A percentile compares a stretch with the other conserved stretches of the same genome.
Conservation (phyloP, 1,140 invertebrate genomes). For the Drosophila mojavensis region DNA sequence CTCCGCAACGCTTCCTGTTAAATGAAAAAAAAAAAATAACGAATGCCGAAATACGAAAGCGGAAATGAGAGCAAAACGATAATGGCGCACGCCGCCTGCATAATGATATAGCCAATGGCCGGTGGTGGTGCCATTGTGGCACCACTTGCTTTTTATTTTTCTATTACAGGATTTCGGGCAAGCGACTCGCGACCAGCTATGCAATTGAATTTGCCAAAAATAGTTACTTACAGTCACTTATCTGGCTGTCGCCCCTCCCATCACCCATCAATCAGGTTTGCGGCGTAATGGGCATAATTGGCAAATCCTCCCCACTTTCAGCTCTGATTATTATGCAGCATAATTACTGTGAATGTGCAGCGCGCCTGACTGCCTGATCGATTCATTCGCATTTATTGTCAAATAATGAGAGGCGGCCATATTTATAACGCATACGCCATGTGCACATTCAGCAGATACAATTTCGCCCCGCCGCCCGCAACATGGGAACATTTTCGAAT, state of each 20-base stretch:
- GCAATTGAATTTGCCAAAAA: slow-evolving; percentile 43
- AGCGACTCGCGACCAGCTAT: slow-evolving; percentile 1
- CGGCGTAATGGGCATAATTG: slow-evolving; percentile 72
- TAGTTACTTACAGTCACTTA: slow-evolving; percentile 20
- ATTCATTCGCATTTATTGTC: slow-evolving; percentile 66
- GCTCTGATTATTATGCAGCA: slow-evolving; percentile 19
- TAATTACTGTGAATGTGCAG: slow-evolving; percentile 27
- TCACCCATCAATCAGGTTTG: slow-evolving; percentile 24
- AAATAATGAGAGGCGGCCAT: slow-evolving; percentile 62
- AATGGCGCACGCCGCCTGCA: slow-evolving; percentile 69
- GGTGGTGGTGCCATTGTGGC: slow-evolving; percentile 6
- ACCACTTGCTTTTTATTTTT: slow-evolving; percentile 37
- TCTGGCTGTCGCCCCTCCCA: neutral
- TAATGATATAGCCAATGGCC: slow-evolving; percentile 52
- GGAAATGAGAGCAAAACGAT: slow-evolving; percentile 74
- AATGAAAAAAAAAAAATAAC: slow-evolving; percentile 34
- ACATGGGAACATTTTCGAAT: slow-evolving; percentile 46
- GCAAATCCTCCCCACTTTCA: slow-evolving; percentile 16
- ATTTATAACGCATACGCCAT: slow-evolving; percentile 77
- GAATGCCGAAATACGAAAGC: slow-evolving; percentile 56
- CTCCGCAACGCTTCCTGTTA: slow-evolving; percentile 15
- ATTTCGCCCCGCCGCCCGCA: slow-evolving; percentile 8
- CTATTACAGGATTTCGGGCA: slow-evolving; percentile 33
- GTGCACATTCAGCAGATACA: slow-evolving; percentile 46
- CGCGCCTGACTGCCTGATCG: slow-evolving; percentile 57